These are phyloP conservation scores for Cynaeus angustus DNA, from an alignment of 2,888 invertebrate genomes.

Conservation along the genomic window DNA sequence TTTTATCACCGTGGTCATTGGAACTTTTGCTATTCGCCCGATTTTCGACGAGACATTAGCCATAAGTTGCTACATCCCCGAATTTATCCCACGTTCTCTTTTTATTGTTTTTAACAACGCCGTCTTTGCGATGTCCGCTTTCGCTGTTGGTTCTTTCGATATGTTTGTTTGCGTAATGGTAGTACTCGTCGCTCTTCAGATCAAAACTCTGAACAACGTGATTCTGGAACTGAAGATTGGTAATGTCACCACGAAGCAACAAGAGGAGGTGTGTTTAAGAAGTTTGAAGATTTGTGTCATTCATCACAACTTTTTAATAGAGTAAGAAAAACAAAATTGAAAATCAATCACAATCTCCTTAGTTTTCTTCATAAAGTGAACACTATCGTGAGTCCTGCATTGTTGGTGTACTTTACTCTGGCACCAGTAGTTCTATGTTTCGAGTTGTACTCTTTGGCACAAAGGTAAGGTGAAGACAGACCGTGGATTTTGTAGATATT, in stretches of 20 bases:
- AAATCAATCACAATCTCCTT: too few species aligned
- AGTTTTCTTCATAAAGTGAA: slow-evolving; percentile 17
- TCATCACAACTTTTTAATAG: slow-evolving; percentile 13
- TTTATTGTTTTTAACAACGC: slow-evolving; percentile 19
- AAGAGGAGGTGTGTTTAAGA: slow-evolving; percentile 8
- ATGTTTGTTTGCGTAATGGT: slow-evolving; percentile 24
- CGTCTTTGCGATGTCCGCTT: slow-evolving; percentile 4
- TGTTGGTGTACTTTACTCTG: slow-evolving; percentile 16
- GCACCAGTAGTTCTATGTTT: slow-evolving; percentile 30
- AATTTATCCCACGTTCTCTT: not conserved
- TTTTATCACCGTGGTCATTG: slow-evolving; percentile 12
- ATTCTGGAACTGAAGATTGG: slow-evolving; percentile 2
- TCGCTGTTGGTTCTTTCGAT: slow-evolving; percentile 24
- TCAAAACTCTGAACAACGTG: slow-evolving; percentile 14
- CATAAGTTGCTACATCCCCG: slow-evolving; percentile 23
- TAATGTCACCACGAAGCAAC: not conserved
- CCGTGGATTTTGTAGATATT: not conserved
- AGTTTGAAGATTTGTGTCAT: slow-evolving; percentile 4
- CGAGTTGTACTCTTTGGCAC: slow-evolving; percentile 20
- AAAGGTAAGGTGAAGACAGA: slow-evolving; percentile 10
- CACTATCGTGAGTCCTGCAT: slow-evolving; percentile 14
- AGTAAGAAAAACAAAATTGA: too few species aligned
- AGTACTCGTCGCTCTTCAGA: slow-evolving; percentile 5
- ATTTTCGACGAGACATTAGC: slow-evolving; percentile 12
- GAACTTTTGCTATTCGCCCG: slow-evolving; percentile 9